These are phyloP conservation scores for Scaptomyza caliginosa DNA, from an alignment of 2,888 invertebrate genomes.

Conservation along the genomic window DNA sequence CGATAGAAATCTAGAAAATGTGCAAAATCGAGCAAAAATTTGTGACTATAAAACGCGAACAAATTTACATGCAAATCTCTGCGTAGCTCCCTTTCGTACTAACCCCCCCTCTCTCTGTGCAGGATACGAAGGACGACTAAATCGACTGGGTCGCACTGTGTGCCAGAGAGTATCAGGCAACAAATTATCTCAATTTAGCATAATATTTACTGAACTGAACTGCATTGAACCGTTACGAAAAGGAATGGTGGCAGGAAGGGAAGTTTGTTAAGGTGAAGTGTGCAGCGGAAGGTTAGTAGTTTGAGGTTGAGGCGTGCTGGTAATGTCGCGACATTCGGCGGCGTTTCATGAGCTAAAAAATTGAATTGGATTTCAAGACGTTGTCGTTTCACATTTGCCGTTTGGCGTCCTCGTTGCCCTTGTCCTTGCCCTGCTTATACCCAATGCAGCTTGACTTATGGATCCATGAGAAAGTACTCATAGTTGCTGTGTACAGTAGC, in stretches of 20 bases:
- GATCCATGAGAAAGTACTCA: conserved; percentile 6
- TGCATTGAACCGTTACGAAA: conserved; percentile 65
- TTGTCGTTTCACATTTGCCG: conserved; percentile 28
- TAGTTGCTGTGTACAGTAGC: conserved; percentile 30
- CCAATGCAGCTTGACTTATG: conserved; percentile 59
- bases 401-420: conserved; percentile 27
- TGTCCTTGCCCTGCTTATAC: conserved; percentile 6
- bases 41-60: conserved; percentile 73
- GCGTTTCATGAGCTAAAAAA: conserved; percentile 70
- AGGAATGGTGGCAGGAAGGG: neutral
- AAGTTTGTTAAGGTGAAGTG: neutral
- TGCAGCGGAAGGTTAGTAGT: neutral
- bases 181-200: conserved; percentile 77
- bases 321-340: conserved; percentile 54
- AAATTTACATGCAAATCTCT: conserved; percentile 75
- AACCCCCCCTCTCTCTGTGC: neutral
- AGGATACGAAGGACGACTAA: conserved; percentile 20
- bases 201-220: conserved; percentile 74
- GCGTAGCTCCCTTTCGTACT: neutral
- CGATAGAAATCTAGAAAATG: conserved; percentile 76
- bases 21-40: conserved; percentile 77
- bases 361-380: conserved; percentile 68
- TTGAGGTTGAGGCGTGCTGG: conserved; percentile 25
- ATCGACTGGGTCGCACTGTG: conserved; percentile 13
- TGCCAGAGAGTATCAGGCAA: conserved; percentile 59